A percentile compares a stretch with the other conserved stretches of the same genome.
These are phyloP conservation scores for Antheraea pernyi DNA, from an alignment of 1,140 invertebrate species.

Conservation along the genomic window DNA sequence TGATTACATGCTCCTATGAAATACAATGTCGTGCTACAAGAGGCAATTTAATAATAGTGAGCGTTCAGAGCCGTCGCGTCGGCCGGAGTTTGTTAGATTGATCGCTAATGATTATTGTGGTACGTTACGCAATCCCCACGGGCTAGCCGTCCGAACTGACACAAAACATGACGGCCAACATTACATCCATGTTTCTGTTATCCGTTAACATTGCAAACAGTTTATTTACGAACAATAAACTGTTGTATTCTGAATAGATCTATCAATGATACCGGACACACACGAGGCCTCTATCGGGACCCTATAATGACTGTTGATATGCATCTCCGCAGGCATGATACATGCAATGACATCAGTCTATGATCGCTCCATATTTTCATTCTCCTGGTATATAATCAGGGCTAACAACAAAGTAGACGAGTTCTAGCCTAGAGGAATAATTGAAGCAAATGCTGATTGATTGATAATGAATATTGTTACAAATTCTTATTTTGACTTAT, in stretches of 20 bases:
- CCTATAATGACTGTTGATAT: conserved; percentile 40
- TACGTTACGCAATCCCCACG: conserved; percentile 50
- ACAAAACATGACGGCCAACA: conserved; percentile 51
- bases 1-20: neutral
- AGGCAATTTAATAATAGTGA: conserved; percentile 48
- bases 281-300: conserved; percentile 36
- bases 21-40: conserved; percentile 32
- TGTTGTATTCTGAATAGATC: conserved; percentile 40
- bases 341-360: conserved; percentile 43
- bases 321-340: conserved; percentile 29
- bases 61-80: conserved; percentile 50
- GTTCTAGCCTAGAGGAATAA: conserved; percentile 23
- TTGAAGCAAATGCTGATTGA: conserved; percentile 28
- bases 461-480: conserved; percentile 38
- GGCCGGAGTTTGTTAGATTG: conserved; percentile 57
- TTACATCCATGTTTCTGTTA: conserved; percentile 55
- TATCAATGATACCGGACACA: conserved; percentile 54
- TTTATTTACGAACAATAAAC: conserved; percentile 54
- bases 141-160: conserved; percentile 47
- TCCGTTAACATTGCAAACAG: conserved; percentile 35
- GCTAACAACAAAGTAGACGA: conserved; percentile 21
- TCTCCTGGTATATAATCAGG: conserved; percentile 24
- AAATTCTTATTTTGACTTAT: conserved; percentile 14
- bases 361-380: conserved; percentile 38
- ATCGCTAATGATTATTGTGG: conserved; percentile 67